Base-by-base conservation (phyloP, 1,140 invertebrate genomes). In the Panonychus citri region DNA sequence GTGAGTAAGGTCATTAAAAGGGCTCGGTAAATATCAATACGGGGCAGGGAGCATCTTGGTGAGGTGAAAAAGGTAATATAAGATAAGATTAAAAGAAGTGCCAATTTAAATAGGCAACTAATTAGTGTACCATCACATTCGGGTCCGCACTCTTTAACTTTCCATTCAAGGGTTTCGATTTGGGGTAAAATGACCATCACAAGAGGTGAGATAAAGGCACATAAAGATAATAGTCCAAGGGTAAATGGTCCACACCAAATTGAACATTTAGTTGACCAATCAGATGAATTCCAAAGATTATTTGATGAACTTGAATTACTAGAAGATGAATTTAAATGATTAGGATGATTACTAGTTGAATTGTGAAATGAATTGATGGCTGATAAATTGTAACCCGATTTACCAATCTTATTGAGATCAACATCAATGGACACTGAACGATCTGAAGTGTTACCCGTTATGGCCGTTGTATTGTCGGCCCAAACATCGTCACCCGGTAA, bases 381-480 rank as follows among this genome's bases (percentile, higher is more conserved):
- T 7, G 30, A 34, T 34, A 34, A 34, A 34, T 34, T 34, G 50
- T 21, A 27, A 24, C 19, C 30, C 13, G 68, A 66, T 55, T 67
- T 66, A 4, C 66, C 66, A 53, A 71, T 67, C 53, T 66, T 67
- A 30, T 62, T 64, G 62, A 74, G 78, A 28, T 54, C 39, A 69
- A 91, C 87, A 67, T 95, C 87, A 63, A 88, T 82, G 1, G 89
- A 94, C 60, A 86, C 81, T 1, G 86, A 90, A 59, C 83, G 81
- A 67, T 95, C 90, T 0, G 88, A 94, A 3, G 89, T 95, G 64
- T 93, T 93, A 19, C 89, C 90, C 4, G 93, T 96, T 25, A 96
- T 81, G 0, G 87, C 90, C 4, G 91, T 96, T 0, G 88, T 94
- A 65, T 89, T 94, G 71, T 96, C 93, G 37, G 86, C 89, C 91